Percentiles rank a stretch among this genome's conserved stretches.
Conservation (phyloP, 2,888 invertebrate species). For the Erebia epiphron region DNA sequence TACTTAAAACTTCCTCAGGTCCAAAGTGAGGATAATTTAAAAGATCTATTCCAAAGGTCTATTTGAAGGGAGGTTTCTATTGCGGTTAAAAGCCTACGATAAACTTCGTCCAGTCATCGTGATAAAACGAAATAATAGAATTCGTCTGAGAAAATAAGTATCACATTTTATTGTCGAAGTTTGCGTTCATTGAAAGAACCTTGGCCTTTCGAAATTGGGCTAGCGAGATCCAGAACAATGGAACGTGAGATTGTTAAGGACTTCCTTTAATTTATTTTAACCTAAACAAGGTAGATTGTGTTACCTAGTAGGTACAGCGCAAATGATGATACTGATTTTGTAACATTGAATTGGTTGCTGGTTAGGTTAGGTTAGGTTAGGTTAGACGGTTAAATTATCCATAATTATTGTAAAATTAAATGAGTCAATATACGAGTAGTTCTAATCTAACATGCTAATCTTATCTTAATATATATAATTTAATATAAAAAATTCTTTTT, state of each 20-base stretch:
- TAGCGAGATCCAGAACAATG: not conserved
- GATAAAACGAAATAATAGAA: conserved; percentile 75
- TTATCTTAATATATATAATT: too few relatives aligned
- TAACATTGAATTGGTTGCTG: too few relatives aligned
- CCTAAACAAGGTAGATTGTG: not conserved
- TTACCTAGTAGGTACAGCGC: too few relatives aligned
- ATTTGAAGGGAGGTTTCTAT: conserved; percentile 38
- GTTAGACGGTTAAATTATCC: too few relatives aligned
- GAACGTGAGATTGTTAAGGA: not conserved
- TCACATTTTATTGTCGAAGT: conserved; percentile 61
- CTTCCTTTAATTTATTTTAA: not conserved
- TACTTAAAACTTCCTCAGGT: not conserved
- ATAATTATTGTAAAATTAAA: too few relatives aligned
- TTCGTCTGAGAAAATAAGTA: conserved; percentile 60
- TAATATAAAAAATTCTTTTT: too few relatives aligned
- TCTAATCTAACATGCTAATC: too few relatives aligned
- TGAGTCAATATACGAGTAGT: too few relatives aligned
- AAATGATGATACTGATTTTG: too few relatives aligned
- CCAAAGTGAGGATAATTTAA: conserved; percentile 1
- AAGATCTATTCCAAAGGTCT: not conserved
- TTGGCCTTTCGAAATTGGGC: not conserved
- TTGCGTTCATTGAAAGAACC: not conserved
- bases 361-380: too few relatives aligned
- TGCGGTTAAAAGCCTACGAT: conserved; percentile 52
- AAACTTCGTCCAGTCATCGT: conserved; percentile 62